Evolutionary conservation across 2,113 vertebrate species (phyloP).

Genomic region (Pteropus alecto): DNA sequence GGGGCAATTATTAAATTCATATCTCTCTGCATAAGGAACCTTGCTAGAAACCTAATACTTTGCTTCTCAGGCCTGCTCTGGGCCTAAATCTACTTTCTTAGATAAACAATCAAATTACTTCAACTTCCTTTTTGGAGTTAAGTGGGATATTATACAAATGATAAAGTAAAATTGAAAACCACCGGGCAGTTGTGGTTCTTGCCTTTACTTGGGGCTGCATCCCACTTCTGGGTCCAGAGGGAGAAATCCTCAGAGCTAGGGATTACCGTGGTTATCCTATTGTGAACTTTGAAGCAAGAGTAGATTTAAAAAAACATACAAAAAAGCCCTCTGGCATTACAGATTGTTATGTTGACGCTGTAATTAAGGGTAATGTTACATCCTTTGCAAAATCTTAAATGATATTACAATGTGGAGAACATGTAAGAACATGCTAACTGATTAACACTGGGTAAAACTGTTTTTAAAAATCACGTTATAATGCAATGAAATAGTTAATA

Average conservation of each 20-base stretch:
- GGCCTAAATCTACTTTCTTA: conserved; percentile 29
- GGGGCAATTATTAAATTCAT: neutral
- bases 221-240: neutral
- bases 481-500: neutral
- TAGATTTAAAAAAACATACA: neutral
- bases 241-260: neutral
- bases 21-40: neutral
- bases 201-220: neutral
- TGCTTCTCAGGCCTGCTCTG: neutral
- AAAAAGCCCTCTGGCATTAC: neutral
- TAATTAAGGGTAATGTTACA: neutral
- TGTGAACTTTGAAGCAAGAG: neutral
- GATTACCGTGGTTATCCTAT: neutral
- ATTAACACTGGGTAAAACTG: neutral
- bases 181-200: neutral
- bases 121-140: conserved; percentile 43
- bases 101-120: neutral
- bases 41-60: neutral
- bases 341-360: neutral
- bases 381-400: conserved; percentile 1
- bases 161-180: conserved; percentile 14
- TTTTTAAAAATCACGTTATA: neutral
- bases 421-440: neutral
- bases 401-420: neutral
- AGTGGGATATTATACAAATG: neutral